Evolutionary conservation across 2,113 vertebrate species (phyloP).

Genomic region (Petaurus breviceps): DNA sequence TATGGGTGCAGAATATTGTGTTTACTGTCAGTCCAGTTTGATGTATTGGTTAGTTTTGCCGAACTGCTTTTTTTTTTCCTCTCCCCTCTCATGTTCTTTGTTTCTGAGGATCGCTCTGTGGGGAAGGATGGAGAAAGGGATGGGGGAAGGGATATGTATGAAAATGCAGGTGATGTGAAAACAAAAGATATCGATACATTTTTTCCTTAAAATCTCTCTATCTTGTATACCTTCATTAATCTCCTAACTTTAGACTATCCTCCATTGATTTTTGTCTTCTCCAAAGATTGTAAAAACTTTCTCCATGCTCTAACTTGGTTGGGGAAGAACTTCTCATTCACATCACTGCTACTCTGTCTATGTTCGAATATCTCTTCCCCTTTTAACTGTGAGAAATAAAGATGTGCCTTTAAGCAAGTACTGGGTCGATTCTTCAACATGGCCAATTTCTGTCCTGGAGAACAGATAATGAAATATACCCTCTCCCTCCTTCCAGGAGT

Average conservation of each 20-base stretch:
- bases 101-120: background rate
- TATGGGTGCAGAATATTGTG: background rate
- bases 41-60: background rate
- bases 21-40: background rate
- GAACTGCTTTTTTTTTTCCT: background rate
- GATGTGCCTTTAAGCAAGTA: background rate
- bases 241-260: background rate
- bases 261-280: background rate
- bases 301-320: background rate
- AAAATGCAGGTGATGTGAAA: background rate
- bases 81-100: background rate
- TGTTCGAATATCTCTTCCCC: background rate
- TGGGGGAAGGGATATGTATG: background rate
- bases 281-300: background rate
- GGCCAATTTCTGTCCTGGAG: background rate
- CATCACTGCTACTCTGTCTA: background rate
- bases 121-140: background rate
- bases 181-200: background rate
- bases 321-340: background rate
- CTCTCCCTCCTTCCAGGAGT: background rate
- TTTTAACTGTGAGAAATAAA: background rate
- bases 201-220: background rate
- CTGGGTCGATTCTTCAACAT: background rate
- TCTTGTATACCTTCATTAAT: background rate
- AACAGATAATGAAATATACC: background rate